Percentiles rank a stretch among this genome's conserved stretches.
Conservation (phyloP, 2,113 vertebrate species). For the Passerina amoena region DNA sequence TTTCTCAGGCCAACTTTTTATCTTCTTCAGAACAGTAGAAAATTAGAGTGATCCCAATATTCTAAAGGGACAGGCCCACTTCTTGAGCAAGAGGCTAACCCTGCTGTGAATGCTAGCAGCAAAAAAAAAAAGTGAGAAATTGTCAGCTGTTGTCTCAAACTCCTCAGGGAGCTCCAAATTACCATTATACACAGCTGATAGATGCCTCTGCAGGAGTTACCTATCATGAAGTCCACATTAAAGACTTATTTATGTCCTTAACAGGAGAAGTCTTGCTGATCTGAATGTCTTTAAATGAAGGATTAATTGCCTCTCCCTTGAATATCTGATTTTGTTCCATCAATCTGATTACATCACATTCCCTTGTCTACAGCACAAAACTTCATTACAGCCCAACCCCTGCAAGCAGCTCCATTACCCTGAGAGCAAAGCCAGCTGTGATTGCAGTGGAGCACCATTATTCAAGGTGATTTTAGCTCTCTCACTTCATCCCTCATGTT, state of each 20-base stretch:
- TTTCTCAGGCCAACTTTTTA: background rate
- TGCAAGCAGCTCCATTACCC: constrained; percentile 17
- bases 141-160: background rate
- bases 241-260: constrained; percentile 46
- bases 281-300: constrained; percentile 31
- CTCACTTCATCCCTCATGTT: background rate
- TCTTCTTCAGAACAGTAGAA: background rate
- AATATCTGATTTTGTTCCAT: constrained; percentile 44
- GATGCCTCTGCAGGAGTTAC: constrained; percentile 45
- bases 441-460: background rate
- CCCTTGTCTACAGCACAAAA: constrained; percentile 47
- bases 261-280: constrained; percentile 38
- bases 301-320: constrained; percentile 51
- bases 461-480: background rate
- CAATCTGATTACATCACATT: constrained; percentile 37
- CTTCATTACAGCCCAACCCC: constrained; percentile 52
- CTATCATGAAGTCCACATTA: constrained; percentile 38
- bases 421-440: constrained; percentile 15
- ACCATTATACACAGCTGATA: background rate
- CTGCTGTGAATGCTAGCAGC: background rate
- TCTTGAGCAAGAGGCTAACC: background rate
- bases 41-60: background rate
- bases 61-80: background rate
- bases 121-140: background rate
- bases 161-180: background rate